Conservation (phyloP, 2,888 invertebrate genomes). For the Sturmia bella region DNA sequence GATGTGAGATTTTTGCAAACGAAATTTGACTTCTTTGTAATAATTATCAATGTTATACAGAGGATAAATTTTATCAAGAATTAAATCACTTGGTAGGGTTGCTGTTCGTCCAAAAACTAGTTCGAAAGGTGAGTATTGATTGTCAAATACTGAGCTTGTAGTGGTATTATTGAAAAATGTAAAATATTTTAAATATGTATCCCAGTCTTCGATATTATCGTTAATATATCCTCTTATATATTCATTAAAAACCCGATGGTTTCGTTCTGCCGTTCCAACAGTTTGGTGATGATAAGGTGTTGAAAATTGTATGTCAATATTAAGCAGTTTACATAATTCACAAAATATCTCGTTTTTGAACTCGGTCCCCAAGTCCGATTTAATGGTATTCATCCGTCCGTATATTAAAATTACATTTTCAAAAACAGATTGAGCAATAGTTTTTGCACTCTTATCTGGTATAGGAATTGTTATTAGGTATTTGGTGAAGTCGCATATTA, state of each 20-base stretch:
- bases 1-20: conserved; percentile 7
- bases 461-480: conserved; percentile 62
- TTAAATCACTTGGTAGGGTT: conserved; percentile 9
- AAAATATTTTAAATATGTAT: conserved; percentile 3
- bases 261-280: conserved; percentile 1
- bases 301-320: conserved; percentile 47
- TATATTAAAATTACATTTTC: conserved; percentile 70
- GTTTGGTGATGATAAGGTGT: conserved; percentile 63
- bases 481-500: conserved; percentile 52
- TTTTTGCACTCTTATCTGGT: conserved; percentile 71
- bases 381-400: conserved; percentile 57
- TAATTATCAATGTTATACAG: conserved; percentile 26
- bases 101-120: conserved; percentile 15
- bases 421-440: conserved; percentile 68
- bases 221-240: background rate
- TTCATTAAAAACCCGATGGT: conserved; percentile 25
- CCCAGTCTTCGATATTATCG: conserved; percentile 5
- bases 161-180: conserved; percentile 23
- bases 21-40: conserved; percentile 17
- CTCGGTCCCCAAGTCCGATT: conserved; percentile 65
- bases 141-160: conserved; percentile 13
- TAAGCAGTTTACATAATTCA: conserved; percentile 34
- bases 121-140: conserved; percentile 20
- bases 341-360: conserved; percentile 33
- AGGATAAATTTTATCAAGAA: background rate